Evolutionary conservation across 92 coral and sea anemone genomes (phyloP), one percentile per base, ranked within the genome.

Genomic region (Nematostella vectensis): DNA sequence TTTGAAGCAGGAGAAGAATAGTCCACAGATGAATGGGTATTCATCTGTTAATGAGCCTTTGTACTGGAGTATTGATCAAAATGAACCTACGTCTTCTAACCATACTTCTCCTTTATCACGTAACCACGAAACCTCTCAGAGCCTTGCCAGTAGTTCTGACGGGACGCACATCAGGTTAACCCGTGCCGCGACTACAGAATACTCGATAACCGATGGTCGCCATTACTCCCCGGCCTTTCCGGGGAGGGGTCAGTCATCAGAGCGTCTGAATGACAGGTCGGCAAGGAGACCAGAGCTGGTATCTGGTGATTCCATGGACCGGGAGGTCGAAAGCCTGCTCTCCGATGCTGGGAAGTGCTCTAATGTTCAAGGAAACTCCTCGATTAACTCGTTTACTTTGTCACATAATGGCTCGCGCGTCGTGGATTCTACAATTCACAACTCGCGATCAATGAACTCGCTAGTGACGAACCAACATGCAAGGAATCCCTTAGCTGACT

Each of bases 291-390:
- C 70, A 50, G 79, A 70, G 38, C 55, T 84, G 19, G 57, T 64
- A 8, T 75, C 94, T 10, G 87, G 74, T 48, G 94, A 84, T 26
- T 80, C 88, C 9, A 54, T 80, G 44, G 95, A 85, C 42, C 72
- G 74, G 19, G 95, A 85, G 43, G 95, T 85, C 25, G 95, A 78
- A 27, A 75, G 77, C 12, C 50, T 70, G n/a, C 62, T 77, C 1
- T 30, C 58, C 28, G 68, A 68, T 9, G 63, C 16, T 23, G 1
- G 23, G 28, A 11, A 58, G 16, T 8, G 42, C 42, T 36, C 42
- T 8, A 8, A 36, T 8, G 15, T 8, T 36, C 9, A 36, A 36
- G 42, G 42, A 36, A 36, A 8, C 42, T 8, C 8, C 8, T 36
- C 42, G 15, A n/a, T n/a, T n/a, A n/a, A n/a, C n/a, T n/a, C n/a